Evolutionary conservation across 2,888 invertebrate genomes (phyloP), one percentile per base, ranked within the genome.

Genomic region (Nomada flava): DNA sequence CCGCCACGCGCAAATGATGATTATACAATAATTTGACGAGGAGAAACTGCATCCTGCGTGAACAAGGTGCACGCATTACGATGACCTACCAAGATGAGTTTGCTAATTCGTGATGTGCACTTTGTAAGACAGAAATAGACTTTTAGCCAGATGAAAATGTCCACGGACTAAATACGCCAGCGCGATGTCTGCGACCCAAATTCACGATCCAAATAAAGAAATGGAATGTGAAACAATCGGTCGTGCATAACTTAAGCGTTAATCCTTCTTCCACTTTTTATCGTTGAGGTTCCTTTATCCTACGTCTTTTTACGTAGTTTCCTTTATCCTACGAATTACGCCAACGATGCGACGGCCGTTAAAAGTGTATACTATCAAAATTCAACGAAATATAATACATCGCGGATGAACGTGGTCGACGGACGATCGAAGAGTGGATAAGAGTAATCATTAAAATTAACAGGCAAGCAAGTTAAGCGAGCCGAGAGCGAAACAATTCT

Each of bases 71-170:
- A 69, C 55, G 75, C 67, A 55, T 79, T 76, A 68, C 68, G 68
- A 73, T 64, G 77, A 78, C 72, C 68, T 63, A 53, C 63, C 78
- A 10, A 73, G 78, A 69, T 73, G 78, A 81, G 52, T 72, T 64
- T 64, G 73, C 78, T 69, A 74, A 81, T 70, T 79, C 69, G 11
- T 29, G 29, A 53, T n/a, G 7, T 36, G 23, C n/a, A 53, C 69
- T 74, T 59, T 55, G 69, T 18, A 36, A 47, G 60, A 79, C 64
- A 70, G 64, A 65, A 81, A 74, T 74, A 79, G 65, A 69, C 53
- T 62, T 70, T 74, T 62, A 55, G 70, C 73, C 70, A 50, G 73
- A 74, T 70, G 73, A 81, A 62, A 79, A 73, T 79, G 72, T 55
- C 65, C 59, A 42, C 69, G 64, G 60, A 64, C 78, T 68, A 64